phyloP scores from a whole-genome alignment of 2,113 vertebrate genomes.

The mouse (Mus musculus) region DNA sequence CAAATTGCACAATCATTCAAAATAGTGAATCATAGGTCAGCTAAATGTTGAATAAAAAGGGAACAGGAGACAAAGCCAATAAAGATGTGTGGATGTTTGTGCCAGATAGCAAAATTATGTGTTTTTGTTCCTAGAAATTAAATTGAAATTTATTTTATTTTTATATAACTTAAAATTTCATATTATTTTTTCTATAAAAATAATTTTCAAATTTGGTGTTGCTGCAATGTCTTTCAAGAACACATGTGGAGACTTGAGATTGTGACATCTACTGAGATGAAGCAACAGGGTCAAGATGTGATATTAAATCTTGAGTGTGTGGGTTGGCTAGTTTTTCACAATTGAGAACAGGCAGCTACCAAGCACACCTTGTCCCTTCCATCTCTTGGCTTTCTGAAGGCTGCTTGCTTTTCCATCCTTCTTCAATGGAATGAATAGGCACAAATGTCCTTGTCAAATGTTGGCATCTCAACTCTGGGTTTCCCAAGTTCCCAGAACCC shows the following conservation, averaged over 20 bases:
- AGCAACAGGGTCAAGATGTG: neutral
- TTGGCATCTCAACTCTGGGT: neutral
- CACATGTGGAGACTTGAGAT: neutral
- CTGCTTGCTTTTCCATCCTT: neutral
- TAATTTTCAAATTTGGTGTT: neutral
- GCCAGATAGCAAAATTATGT: neutral
- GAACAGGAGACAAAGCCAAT: neutral
- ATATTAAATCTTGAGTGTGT: neutral
- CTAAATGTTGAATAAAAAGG: neutral
- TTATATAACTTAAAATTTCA: neutral
- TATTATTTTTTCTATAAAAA: neutral
- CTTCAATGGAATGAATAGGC: no score
- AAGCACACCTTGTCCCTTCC: no score
- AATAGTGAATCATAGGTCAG: neutral
- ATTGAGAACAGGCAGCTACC: no score
- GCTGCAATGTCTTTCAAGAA: neutral
- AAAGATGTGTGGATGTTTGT: neutral
- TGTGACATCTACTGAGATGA: neutral
- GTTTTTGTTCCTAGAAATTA: neutral
- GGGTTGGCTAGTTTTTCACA: neutral
- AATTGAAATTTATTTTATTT: conserved; percentile 21
- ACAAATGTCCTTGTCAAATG: no score
- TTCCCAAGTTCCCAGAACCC: neutral
- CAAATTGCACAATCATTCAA: neutral
- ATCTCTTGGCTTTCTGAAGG: neutral